Conservation (phyloP, 1,140 invertebrate genomes). For the Coelopa frigida region DNA sequence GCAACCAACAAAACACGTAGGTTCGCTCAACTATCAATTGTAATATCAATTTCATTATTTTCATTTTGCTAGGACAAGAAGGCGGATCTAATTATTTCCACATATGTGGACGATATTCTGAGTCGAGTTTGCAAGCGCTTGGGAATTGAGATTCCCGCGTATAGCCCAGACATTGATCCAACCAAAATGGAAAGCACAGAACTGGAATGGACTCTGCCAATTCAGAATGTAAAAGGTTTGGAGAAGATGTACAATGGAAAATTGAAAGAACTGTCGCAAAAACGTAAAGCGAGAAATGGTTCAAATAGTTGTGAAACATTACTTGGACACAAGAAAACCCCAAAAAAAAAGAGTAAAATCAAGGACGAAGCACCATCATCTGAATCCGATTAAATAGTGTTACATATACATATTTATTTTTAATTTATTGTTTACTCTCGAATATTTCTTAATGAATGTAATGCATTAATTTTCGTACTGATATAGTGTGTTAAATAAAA, state of each 20-base stretch:
- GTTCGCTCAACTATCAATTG: conserved; percentile 24
- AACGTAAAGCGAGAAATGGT: conserved; percentile 1
- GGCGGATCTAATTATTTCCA: conserved; percentile 81
- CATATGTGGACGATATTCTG: conserved; percentile 84
- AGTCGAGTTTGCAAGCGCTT: conserved; percentile 66
- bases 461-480: too few species aligned
- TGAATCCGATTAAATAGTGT: too few species aligned
- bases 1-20: conserved; percentile 93
- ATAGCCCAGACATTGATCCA: conserved; percentile 60
- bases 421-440: not conserved
- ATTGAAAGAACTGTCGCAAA: conserved; percentile 17
- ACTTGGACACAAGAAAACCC: too few species aligned
- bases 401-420: too few species aligned
- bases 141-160: conserved; percentile 62
- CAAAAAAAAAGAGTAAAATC: too few species aligned
- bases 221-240: conserved; percentile 23
- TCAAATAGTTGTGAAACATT: too few species aligned
- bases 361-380: too few species aligned
- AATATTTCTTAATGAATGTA: conserved; percentile 1
- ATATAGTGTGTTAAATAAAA: too few species aligned
- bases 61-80: conserved; percentile 71
- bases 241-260: conserved; percentile 23
- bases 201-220: conserved; percentile 57
- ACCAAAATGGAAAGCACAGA: conserved; percentile 49
- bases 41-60: conserved; percentile 1